Percentiles rank a stretch among this genome's conserved stretches.
Evolutionary conservation across 2,113 vertebrate genomes (phyloP).

Genomic region (Hyperoodon ampullatus): DNA sequence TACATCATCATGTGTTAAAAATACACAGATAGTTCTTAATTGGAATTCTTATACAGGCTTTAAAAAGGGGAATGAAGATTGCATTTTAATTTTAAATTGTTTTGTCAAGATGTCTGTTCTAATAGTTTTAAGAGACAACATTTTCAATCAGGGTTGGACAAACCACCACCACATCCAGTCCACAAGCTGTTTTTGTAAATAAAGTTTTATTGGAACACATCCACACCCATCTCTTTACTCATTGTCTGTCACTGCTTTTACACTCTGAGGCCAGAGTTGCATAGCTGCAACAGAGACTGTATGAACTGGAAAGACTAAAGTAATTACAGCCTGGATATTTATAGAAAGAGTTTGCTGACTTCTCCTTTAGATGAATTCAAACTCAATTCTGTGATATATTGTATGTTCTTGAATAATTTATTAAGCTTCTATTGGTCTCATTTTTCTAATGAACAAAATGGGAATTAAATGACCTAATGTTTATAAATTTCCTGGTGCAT

Average conservation of each 20-base stretch:
- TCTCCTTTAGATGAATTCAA: background rate
- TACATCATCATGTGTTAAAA: constrained; percentile 52
- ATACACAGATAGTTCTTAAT: constrained; percentile 54
- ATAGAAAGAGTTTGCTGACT: background rate
- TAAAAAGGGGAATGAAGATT: background rate
- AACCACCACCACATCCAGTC: background rate
- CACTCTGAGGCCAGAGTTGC: background rate
- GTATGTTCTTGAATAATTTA: background rate
- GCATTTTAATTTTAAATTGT: constrained; percentile 25
- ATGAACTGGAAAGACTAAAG: background rate
- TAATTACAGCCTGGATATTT: background rate
- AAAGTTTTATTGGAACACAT: background rate
- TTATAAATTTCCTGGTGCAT: background rate
- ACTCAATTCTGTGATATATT: background rate
- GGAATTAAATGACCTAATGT: background rate
- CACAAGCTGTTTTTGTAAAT: background rate
- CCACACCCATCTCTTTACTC: background rate
- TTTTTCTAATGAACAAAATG: background rate
- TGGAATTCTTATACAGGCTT: constrained; percentile 28
- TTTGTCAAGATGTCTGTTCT: background rate
- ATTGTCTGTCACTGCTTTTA: background rate
- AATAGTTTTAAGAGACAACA: background rate
- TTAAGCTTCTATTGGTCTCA: background rate
- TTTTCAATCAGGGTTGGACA: background rate
- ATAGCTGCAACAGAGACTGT: background rate